A percentile compares a stretch with the other conserved stretches of the same genome.
phyloP scores from a whole-genome alignment of 1,140 invertebrate species.

The Ericerus pela region DNA sequence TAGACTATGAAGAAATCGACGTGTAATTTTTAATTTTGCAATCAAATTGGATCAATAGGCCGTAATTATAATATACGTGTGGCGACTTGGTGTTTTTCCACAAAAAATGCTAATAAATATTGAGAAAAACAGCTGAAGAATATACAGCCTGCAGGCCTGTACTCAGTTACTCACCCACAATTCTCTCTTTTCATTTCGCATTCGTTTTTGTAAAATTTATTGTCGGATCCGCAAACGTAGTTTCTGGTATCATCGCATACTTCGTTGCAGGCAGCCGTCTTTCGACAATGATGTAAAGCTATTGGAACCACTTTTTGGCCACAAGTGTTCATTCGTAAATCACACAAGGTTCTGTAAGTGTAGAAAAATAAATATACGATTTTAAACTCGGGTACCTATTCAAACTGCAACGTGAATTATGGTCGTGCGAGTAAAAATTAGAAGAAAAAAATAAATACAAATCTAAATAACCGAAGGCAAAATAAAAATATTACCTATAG shows the following conservation, averaged over 20 bases:
- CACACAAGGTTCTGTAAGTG: slow-evolving; percentile 63
- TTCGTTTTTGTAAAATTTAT: slow-evolving; percentile 77
- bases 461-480: background rate
- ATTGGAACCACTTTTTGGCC: slow-evolving; percentile 67
- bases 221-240: slow-evolving; percentile 83
- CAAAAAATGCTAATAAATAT: background rate
- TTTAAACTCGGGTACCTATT: too few species aligned
- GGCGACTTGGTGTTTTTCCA: too few species aligned
- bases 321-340: slow-evolving; percentile 67
- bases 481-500: slow-evolving; percentile 47
- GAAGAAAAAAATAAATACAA: background rate
- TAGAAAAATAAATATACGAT: too few species aligned
- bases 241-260: slow-evolving; percentile 52
- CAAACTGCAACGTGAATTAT: too few species aligned
- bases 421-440: too few species aligned
- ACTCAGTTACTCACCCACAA: slow-evolving; percentile 52
- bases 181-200: slow-evolving; percentile 86
- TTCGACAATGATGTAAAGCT: slow-evolving; percentile 60
- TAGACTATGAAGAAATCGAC: too few species aligned
- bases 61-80: too few species aligned
- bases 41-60: too few species aligned
- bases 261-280: slow-evolving; percentile 63
- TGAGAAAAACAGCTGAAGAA: background rate
- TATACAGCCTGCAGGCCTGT: background rate
- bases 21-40: too few species aligned